Base-by-base conservation (phyloP, 2,888 invertebrate species). In the Tetranychus truncatus region DNA sequence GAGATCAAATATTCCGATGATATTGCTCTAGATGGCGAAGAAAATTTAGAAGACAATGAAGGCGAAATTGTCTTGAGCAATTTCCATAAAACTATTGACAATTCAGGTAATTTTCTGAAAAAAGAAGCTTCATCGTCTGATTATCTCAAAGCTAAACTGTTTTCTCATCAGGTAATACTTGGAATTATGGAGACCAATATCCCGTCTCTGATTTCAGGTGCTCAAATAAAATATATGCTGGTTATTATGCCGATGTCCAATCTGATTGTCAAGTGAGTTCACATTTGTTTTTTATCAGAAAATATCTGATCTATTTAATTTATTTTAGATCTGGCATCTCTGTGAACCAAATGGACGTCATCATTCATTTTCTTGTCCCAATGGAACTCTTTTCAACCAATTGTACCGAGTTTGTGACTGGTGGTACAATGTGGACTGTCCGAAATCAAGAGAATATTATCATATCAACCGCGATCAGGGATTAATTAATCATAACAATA, bases 401-500 rank as follows among this genome's bases (percentile, higher is more conserved):
- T 73, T 76, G 11, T 76, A 76, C 21, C 73, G 77, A 11, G 76
- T 78, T 8, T 78, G 78, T 73, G 78, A 78, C 66, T 78, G 78
- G 78, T 78, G 78, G 78, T 78, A 78, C 73, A 78, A 78, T 24
- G 78, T 78, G 44, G 76, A 77, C 46, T 78, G 78, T 74, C 20
- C 72, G 11, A 34, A 34, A n/a, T 72, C 72, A 4, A 21, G 21
- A n/a, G 21, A 24, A 5, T 24, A 69, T 20, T 69, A 69, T 24
- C 21, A 24, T n/a, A 24, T 69, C 15, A 69, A 69, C 7, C 21
- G 69, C n/a, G 69, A 69, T 24, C 69, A 24, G 3, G 21, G 34
- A 15, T 4, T 24, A 24, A 69, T 69, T 11, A 69, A 69, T 20
- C 69, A 55, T 55, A 9, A 7, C 15, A 15, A 55, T 55, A 15